Evolutionary conservation across 2,113 vertebrate species (phyloP).

Genomic region (Rhea pennata): DNA sequence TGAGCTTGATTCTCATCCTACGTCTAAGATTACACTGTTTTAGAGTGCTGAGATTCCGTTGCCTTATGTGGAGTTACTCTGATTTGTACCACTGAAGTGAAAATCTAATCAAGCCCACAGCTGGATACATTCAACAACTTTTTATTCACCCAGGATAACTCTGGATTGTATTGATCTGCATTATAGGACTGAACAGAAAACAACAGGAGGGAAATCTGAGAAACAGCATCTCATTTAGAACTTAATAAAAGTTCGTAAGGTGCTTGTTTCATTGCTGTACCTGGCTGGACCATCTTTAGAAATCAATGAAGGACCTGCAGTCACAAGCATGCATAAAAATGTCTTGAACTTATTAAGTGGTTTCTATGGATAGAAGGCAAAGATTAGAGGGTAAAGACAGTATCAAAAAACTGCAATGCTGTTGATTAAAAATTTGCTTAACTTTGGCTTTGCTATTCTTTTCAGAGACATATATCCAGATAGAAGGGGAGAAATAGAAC

Average conservation of each 20-base stretch:
- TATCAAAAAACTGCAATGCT: neutral
- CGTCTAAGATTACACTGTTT: neutral
- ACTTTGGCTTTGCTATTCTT: slow-evolving; percentile 14
- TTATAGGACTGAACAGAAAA: slow-evolving; percentile 33
- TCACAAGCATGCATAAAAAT: neutral
- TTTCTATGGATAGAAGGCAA: neutral
- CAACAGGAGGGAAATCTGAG: slow-evolving; percentile 22
- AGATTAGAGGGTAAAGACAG: neutral
- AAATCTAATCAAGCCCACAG: slow-evolving; percentile 55
- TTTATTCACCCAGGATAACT: slow-evolving; percentile 14
- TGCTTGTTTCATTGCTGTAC: neutral
- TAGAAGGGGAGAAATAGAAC: neutral
- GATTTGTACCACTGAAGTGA: slow-evolving; percentile 38
- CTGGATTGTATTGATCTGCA: slow-evolving; percentile 25
- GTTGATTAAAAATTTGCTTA: slow-evolving; percentile 1
- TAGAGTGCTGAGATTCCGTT: neutral
- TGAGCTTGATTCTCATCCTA: neutral
- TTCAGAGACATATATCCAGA: neutral
- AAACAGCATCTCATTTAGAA: slow-evolving; percentile 31
- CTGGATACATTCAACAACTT: slow-evolving; percentile 26
- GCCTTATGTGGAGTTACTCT: neutral
- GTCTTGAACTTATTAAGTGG: neutral
- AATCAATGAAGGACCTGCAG: slow-evolving; percentile 1
- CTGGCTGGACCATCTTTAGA: neutral
- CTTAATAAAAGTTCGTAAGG: slow-evolving; percentile 37